A percentile compares a stretch with the other conserved stretches of the same genome.
phyloP scores from a whole-genome alignment of 2,888 invertebrate species.

The Abrostola tripartita region DNA sequence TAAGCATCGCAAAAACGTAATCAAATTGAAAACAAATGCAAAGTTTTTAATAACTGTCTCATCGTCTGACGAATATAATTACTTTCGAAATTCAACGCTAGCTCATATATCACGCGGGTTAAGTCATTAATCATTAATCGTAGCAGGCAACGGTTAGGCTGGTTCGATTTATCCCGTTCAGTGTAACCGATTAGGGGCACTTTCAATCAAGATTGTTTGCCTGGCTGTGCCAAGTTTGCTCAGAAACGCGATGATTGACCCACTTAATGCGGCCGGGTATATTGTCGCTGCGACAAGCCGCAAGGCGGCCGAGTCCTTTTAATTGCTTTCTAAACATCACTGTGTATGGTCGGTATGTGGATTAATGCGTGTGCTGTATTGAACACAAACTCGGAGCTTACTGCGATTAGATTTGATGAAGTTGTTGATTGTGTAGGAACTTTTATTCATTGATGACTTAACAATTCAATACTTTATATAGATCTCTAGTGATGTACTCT shows the following conservation, averaged over 20 bases:
- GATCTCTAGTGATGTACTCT: no score
- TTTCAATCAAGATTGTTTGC: conserved; percentile 83
- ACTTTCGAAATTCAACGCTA: conserved; percentile 55
- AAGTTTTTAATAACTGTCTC: conserved; percentile 39
- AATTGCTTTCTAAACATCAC: conserved; percentile 49
- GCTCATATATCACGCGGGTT: conserved; percentile 58
- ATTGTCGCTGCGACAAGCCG: conserved; percentile 41
- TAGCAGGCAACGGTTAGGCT: conserved; percentile 51
- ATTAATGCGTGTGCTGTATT: conserved; percentile 16
- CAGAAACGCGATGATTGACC: conserved; percentile 71
- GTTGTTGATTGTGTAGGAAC: background rate
- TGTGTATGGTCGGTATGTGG: conserved; percentile 24
- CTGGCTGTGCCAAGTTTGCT: conserved; percentile 73
- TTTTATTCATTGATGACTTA: background rate
- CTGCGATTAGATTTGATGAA: conserved; percentile 5
- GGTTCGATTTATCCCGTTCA: conserved; percentile 68
- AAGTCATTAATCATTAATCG: conserved; percentile 62
- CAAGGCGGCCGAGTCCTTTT: conserved; percentile 41
- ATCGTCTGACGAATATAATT: conserved; percentile 48
- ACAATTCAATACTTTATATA: no score
- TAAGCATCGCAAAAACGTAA: background rate
- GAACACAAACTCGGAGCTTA: background rate
- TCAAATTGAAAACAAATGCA: conserved; percentile 35
- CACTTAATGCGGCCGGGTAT: conserved; percentile 60
- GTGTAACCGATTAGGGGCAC: conserved; percentile 75